Evolutionary conservation across 2,113 vertebrate species (phyloP).

Genomic region (Gallinago jamesoni): DNA sequence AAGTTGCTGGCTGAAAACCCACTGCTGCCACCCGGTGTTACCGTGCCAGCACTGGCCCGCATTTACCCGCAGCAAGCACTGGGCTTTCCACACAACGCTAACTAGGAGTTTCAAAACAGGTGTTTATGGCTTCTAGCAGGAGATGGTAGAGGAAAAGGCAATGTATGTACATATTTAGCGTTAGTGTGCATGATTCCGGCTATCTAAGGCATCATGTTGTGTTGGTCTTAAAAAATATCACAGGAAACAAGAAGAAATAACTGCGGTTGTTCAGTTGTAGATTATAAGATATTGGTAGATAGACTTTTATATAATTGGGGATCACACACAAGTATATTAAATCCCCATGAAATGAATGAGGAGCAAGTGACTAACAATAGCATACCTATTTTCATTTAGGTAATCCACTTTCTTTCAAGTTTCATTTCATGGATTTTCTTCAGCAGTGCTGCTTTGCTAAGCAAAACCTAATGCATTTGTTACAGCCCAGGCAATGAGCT

Average conservation of each 20-base stretch:
- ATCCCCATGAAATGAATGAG: not conserved
- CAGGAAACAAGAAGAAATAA: not conserved
- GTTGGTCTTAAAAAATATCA: not conserved
- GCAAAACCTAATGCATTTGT: conserved; percentile 25
- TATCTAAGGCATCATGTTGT: not conserved
- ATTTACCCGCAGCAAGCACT: not conserved
- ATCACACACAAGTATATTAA: not conserved
- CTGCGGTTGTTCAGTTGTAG: not conserved
- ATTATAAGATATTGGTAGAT: not conserved
- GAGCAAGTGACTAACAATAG: not conserved
- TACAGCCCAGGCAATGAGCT: conserved; percentile 22
- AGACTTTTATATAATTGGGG: not conserved
- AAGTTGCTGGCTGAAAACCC: conserved; percentile 70
- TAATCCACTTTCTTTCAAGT: conserved; percentile 7
- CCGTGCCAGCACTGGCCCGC: not conserved
- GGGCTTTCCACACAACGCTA: fast-evolving
- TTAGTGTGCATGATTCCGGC: not conserved
- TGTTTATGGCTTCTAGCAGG: not conserved
- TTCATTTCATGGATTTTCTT: conserved; percentile 30
- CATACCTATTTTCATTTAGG: not conserved
- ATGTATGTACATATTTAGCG: not conserved
- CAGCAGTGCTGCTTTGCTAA: not conserved
- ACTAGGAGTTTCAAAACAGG: fast-evolving
- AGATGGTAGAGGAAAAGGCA: not conserved
- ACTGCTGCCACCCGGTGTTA: conserved; percentile 78